These are phyloP conservation scores for Vanessa cardui DNA, from an alignment of 2,888 invertebrate genomes.

Conservation along the genomic window DNA sequence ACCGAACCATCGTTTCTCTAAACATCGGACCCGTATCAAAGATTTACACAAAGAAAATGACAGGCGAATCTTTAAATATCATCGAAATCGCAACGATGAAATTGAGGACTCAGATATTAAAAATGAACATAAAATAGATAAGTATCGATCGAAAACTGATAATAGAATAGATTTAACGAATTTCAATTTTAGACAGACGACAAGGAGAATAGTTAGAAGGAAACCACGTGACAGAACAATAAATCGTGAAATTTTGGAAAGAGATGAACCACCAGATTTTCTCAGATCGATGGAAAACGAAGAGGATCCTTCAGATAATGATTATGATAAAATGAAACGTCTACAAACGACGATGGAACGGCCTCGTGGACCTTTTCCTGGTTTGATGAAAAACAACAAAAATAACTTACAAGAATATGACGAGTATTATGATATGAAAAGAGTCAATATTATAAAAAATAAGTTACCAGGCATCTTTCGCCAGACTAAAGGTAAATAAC, in stretches of 20 bases:
- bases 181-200: conserved; percentile 43
- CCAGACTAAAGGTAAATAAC: conserved; percentile 55
- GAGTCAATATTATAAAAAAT: conserved; percentile 58
- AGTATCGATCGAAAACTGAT: conserved; percentile 45
- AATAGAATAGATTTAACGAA: conserved; percentile 45
- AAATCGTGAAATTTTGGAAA: conserved; percentile 28
- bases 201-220: conserved; percentile 52
- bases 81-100: conserved; percentile 48
- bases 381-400: conserved; percentile 11
- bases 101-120: conserved; percentile 37
- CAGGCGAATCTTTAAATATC: conserved; percentile 18
- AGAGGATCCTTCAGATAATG: conserved; percentile 28
- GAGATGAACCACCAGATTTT: conserved; percentile 40
- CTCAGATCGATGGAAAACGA: conserved; percentile 28
- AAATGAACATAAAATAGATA: conserved; percentile 34
- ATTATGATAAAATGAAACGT: conserved; percentile 5
- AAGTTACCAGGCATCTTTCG: conserved; percentile 55
- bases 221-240: conserved; percentile 57
- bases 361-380: conserved; percentile 8
- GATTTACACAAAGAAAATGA: conserved; percentile 10
- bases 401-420: conserved; percentile 49
- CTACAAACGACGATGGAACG: conserved; percentile 5
- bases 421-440: conserved; percentile 67
- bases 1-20: conserved; percentile 22
- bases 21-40: conserved; percentile 40